Conservation (phyloP, 2,888 invertebrate genomes). For the Drosophila austrosaltans region DNA sequence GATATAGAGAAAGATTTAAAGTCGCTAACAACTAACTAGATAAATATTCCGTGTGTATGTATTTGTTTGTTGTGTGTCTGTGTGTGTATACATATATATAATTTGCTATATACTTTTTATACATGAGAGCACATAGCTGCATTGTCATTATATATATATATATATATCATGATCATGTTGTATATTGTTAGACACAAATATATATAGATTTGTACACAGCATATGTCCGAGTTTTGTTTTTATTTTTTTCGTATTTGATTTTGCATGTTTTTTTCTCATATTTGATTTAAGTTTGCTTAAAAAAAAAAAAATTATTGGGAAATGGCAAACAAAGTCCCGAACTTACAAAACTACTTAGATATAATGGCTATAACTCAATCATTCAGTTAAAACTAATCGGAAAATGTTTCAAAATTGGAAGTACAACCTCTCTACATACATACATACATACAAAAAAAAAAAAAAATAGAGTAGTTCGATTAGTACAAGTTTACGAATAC, state of each 20-base stretch:
- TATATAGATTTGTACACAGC: constrained; percentile 75
- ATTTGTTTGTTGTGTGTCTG: constrained; percentile 31
- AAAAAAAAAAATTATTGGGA: constrained; percentile 35
- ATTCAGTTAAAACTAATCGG: constrained; percentile 22
- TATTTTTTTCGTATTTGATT: constrained; percentile 40
- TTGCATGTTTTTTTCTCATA: constrained; percentile 24
- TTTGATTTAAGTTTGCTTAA: constrained; percentile 50
- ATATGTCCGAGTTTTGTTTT: constrained; percentile 52
- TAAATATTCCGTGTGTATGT: constrained; percentile 36
- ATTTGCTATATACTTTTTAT: constrained; percentile 34
- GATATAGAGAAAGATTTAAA: constrained; percentile 14
- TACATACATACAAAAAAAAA: no score
- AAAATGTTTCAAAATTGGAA: constrained; percentile 1
- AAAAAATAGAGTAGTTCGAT: constrained; percentile 26
- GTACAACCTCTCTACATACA: constrained; percentile 37
- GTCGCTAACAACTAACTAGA: constrained; percentile 59
- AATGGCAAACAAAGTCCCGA: constrained; percentile 14
- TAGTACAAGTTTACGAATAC: constrained; percentile 56
- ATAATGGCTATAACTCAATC: constrained; percentile 37
- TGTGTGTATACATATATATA: constrained; percentile 29
- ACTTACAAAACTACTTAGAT: constrained; percentile 51
- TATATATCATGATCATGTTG: constrained; percentile 21
- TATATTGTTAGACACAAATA: constrained; percentile 64
- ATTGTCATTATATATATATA: constrained; percentile 28
- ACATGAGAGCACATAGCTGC: constrained; percentile 60